A percentile compares a stretch with the other conserved stretches of the same genome.
Conservation (phyloP, 2,888 invertebrate genomes). For the Lumbricus terrestris region DNA sequence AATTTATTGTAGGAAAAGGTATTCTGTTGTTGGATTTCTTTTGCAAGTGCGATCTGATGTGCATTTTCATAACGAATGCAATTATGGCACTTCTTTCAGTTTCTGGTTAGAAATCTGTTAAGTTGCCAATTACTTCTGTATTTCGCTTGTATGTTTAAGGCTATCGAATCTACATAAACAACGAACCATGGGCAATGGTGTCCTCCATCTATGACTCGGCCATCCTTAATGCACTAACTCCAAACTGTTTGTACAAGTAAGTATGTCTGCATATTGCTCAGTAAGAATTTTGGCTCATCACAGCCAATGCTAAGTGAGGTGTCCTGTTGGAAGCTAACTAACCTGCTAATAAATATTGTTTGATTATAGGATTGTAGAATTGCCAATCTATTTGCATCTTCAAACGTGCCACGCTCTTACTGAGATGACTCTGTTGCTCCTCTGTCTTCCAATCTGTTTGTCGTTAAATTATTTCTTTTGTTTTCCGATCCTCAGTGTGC, state of each 20-base stretch:
- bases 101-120: too few species aligned
- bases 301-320: not conserved
- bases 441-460: too few species aligned
- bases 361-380: too few species aligned
- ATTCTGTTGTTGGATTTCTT: not conserved
- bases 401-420: too few species aligned
- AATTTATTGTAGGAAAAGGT: not conserved
- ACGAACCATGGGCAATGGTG: slow-evolving; percentile 49
- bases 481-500: too few species aligned
- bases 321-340: too few species aligned
- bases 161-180: slow-evolving; percentile 54
- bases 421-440: too few species aligned
- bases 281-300: not conserved
- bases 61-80: not conserved
- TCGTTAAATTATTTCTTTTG: too few species aligned
- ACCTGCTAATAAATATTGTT: too few species aligned
- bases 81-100: not conserved
- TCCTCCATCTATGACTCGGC: slow-evolving; percentile 27
- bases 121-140: too few species aligned
- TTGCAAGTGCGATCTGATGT: not conserved
- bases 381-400: too few species aligned
- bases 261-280: not conserved
- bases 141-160: slow-evolving; percentile 41
- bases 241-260: not conserved
- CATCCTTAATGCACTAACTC: not conserved